phyloP scores from a whole-genome alignment of 1,140 invertebrate genomes.

The Cotesia typhae region DNA sequence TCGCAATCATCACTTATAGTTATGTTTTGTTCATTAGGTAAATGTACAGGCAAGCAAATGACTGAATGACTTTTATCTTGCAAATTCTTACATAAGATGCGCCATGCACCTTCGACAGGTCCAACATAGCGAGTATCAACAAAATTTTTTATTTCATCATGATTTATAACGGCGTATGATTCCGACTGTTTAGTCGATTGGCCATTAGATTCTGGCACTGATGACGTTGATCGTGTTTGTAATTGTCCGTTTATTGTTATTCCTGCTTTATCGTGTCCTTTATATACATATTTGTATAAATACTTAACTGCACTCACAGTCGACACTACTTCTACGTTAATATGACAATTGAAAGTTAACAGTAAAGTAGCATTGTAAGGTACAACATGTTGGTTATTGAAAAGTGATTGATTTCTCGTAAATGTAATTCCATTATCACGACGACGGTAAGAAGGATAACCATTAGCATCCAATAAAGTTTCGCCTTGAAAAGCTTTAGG shows the following conservation, averaged over 20 bases:
- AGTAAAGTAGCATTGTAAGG: constrained; percentile 29
- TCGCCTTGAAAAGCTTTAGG: constrained; percentile 34
- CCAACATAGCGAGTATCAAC: constrained; percentile 14
- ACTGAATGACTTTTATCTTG: constrained; percentile 16
- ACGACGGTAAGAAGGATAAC: constrained; percentile 20
- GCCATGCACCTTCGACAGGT: constrained; percentile 4
- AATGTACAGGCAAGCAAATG: constrained; percentile 11
- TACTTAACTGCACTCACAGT: constrained; percentile 30
- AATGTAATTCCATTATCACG: constrained; percentile 15
- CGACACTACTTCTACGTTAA: constrained; percentile 32
- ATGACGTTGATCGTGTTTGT: no score
- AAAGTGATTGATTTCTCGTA: constrained; percentile 5
- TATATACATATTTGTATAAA: constrained; percentile 29
- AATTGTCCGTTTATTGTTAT: background rate
- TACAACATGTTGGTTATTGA: constrained; percentile 30
- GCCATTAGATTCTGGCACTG: no score
- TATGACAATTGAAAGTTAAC: constrained; percentile 30
- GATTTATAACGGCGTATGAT: background rate
- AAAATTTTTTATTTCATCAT: constrained; percentile 21
- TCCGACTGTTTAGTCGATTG: background rate
- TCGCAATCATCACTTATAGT: background rate
- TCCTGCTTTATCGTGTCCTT: constrained; percentile 20
- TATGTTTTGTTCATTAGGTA: constrained; percentile 16
- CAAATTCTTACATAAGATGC: background rate
- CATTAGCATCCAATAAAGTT: constrained; percentile 22